Base-by-base conservation (phyloP, 2,888 invertebrate genomes). In the Trissoscelio sp. region DNA sequence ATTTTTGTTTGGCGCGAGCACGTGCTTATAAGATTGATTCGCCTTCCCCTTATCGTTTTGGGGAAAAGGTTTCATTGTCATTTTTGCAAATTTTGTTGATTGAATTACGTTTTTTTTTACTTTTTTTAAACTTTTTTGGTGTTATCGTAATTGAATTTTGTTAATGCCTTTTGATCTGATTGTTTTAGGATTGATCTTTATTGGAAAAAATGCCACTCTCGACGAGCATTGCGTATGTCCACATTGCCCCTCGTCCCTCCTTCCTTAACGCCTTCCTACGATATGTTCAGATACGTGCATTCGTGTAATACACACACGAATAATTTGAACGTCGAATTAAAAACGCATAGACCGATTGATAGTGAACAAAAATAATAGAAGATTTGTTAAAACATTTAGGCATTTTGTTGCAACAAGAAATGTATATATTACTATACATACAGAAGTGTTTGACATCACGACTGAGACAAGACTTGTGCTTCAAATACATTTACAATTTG, bases 1-100 rank as follows among this genome's bases (percentile, higher is more conserved):
- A 95, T 95, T 95, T 95, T 94, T 95, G 95, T 95, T 93, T 93
- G 93, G 95, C 94, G 90, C 90, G 90, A 85, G 92, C 92, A 92
- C 89, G 89, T 81, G 77, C 73, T 82, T 44, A 58, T 31, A 37
- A 57, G 14, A 37, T 62, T 69, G 9, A 16, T 70, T 57, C 46
- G 16, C 46, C 67, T 53, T 51, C 48, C 55, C 60, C 42, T 34
- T 46, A 28, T 4, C 24, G 57, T 7, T 24, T 69, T 14, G 16
- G 11, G 5, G 24, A 51, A 51, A 39, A 22, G n/a, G n/a, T n/a
- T n/a, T n/a, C n/a, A n/a, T n/a, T n/a, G n/a, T n/a, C n/a, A n/a
- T n/a, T n/a, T n/a, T n/a, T n/a, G n/a, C n/a, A n/a, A n/a, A n/a
- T n/a, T n/a, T n/a, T n/a, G n/a, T n/a, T n/a, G n/a, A n/a, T 3